A percentile compares a stretch with the other conserved stretches of the same genome.
These are phyloP conservation scores for Seriola rivoliana DNA, from an alignment of 2,113 vertebrate species.

Conservation along the genomic window DNA sequence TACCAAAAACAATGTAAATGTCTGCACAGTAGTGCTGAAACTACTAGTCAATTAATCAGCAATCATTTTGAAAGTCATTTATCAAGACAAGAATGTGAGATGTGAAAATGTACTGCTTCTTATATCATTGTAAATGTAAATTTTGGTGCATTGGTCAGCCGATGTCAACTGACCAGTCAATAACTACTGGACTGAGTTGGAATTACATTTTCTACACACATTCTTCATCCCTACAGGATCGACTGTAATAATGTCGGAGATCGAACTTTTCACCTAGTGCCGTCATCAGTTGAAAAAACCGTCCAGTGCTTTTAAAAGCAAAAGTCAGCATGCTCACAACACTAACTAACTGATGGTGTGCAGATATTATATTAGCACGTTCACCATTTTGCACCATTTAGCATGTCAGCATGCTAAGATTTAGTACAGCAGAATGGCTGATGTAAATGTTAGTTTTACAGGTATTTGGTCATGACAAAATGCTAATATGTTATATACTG, in stretches of 20 bases:
- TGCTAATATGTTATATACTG: no score
- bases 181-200: no score
- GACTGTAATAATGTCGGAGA: background rate
- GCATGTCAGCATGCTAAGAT: constrained; percentile 13
- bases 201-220: background rate
- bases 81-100: background rate
- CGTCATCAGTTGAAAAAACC: no score
- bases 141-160: no score
- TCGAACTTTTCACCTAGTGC: no score
- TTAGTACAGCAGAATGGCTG: background rate
- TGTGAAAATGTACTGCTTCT: no score
- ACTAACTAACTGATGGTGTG: no score
- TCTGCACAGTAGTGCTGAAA: background rate
- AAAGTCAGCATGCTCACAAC: background rate
- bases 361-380: background rate
- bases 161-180: no score
- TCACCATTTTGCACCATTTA: background rate
- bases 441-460: background rate
- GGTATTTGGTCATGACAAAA: no score
- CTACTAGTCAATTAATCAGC: background rate
- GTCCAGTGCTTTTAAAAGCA: no score
- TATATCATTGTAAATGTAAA: no score
- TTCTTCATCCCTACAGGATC: background rate
- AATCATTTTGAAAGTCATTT: background rate
- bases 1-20: background rate